Conservation (phyloP, 2,888 invertebrate genomes). For the Hybos culiciformis region DNA sequence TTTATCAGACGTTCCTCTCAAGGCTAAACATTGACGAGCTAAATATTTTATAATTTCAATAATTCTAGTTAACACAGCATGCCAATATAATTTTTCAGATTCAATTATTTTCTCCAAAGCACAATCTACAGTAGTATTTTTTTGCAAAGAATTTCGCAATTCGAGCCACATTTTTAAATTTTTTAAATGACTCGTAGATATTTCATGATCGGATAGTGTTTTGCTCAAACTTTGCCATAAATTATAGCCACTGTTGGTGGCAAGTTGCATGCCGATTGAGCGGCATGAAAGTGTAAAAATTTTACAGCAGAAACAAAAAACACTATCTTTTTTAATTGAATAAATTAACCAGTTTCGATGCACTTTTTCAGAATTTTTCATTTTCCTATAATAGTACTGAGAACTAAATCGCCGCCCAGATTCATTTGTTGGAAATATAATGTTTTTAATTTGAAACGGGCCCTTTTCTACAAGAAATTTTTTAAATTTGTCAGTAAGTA, state of each 20-base stretch:
- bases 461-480: neutral
- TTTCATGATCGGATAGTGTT: neutral
- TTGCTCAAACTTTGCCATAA: neutral
- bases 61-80: neutral
- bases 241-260: neutral
- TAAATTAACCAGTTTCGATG: slow-evolving; percentile 15
- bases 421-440: neutral
- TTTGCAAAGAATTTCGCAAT: neutral
- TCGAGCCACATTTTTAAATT: neutral
- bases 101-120: neutral
- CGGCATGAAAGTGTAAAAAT: no score
- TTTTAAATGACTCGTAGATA: neutral
- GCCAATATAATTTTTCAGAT: neutral
- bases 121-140: neutral
- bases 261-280: no score
- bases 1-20: neutral
- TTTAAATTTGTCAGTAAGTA: neutral
- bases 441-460: neutral
- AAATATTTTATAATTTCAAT: neutral
- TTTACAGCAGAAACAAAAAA: slow-evolving; percentile 17
- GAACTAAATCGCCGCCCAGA: neutral
- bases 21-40: neutral
- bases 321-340: slow-evolving; percentile 14
- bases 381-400: slow-evolving; percentile 10
- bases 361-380: slow-evolving; percentile 11